A percentile compares a stretch with the other conserved stretches of the same genome.
Conservation (phyloP, 1,140 invertebrate species). For the Neodiprion pinetum region DNA sequence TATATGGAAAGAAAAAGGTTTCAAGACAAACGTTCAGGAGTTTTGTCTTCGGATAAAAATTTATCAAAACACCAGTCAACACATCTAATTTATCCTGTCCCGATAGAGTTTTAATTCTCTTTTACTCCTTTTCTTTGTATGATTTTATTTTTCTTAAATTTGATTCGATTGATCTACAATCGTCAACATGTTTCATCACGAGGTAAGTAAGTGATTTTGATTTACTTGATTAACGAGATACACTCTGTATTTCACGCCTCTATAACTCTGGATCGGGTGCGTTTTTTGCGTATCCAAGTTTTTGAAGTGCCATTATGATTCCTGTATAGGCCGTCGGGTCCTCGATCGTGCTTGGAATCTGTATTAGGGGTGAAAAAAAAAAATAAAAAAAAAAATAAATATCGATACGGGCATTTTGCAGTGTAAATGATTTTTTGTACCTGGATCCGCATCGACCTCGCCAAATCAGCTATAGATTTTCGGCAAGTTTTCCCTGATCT, state of each 20-base stretch:
- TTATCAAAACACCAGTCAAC: too few relatives aligned
- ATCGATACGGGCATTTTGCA: background rate
- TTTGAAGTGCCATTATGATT: constrained; percentile 76
- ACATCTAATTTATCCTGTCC: too few relatives aligned
- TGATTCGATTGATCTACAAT: background rate
- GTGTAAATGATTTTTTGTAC: constrained; percentile 28
- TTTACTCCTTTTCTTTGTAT: background rate
- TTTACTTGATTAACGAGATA: background rate
- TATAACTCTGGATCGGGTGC: constrained; percentile 70
- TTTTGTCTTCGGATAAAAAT: too few relatives aligned
- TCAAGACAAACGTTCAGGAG: too few relatives aligned
- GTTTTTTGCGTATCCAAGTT: constrained; percentile 76
- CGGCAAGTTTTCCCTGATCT: constrained; percentile 83
- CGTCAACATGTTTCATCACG: background rate
- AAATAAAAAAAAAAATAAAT: constrained; percentile 23
- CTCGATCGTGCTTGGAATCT: constrained; percentile 88
- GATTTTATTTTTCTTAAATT: background rate
- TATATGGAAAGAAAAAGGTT: too few relatives aligned
- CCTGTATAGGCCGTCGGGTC: constrained; percentile 82
- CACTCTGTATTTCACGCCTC: too few relatives aligned
- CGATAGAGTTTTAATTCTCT: too few relatives aligned
- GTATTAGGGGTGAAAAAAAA: constrained; percentile 37
- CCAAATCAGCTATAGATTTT: constrained; percentile 85
- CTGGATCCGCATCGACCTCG: constrained; percentile 77
- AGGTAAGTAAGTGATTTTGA: background rate